Conservation (phyloP, 2,797 vertebrate species). For the Hipposideros larvatus region DNA sequence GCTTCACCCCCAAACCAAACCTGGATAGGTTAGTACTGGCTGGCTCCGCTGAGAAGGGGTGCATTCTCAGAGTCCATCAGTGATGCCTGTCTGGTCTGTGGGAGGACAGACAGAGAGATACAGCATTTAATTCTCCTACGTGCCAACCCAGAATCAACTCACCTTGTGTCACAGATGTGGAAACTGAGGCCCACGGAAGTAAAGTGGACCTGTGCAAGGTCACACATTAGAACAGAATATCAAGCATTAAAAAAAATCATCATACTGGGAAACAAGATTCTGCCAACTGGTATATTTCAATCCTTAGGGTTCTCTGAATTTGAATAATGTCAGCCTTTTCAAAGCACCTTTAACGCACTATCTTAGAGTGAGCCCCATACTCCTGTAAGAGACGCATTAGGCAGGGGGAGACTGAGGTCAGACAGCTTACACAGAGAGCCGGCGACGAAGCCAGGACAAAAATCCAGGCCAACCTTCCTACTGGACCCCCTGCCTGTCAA, state of each 20-base stretch:
- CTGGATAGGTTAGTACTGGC: not conserved
- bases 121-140: not conserved
- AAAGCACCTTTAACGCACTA: not conserved
- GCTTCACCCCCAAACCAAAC: accelerated
- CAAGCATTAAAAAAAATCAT: not conserved
- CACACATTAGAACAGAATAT: not conserved
- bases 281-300: not conserved
- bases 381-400: not conserved
- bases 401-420: not conserved
- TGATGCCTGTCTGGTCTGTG: not conserved
- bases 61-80: accelerated
- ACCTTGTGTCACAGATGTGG: not conserved
- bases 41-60: not conserved
- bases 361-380: too few species aligned
- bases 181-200: not conserved
- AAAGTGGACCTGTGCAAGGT: not conserved
- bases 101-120: not conserved
- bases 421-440: not conserved
- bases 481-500: not conserved
- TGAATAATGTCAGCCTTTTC: not conserved
- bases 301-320: not conserved
- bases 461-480: not conserved
- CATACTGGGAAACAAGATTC: not conserved
- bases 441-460: not conserved
- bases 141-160: not conserved